A percentile compares a stretch with the other conserved stretches of the same genome.
Conservation (phyloP, 2,888 invertebrate genomes). For the Lissonota sp. region DNA sequence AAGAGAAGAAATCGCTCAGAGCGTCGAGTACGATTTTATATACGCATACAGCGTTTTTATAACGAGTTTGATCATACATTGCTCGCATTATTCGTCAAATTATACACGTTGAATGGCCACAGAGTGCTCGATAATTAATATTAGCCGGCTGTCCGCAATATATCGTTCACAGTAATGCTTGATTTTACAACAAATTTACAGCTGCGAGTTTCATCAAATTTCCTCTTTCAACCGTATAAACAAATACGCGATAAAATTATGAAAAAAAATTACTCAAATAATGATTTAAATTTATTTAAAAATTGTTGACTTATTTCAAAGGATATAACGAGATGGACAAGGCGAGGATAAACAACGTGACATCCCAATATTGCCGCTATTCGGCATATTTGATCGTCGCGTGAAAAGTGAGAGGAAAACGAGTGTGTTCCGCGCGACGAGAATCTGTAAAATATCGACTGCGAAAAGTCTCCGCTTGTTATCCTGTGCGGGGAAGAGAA, state of each 20-base stretch:
- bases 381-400: conserved; percentile 9
- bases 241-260: no score
- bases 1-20: conserved; percentile 59
- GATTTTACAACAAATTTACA: conserved; percentile 68
- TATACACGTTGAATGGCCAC: conserved; percentile 63
- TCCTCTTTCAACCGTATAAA: no score
- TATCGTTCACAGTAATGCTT: conserved; percentile 26
- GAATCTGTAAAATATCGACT: conserved; percentile 78
- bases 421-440: conserved; percentile 8
- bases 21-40: conserved; percentile 53
- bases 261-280: no score
- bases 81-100: conserved; percentile 53
- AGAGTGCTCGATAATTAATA: conserved; percentile 68
- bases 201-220: no score
- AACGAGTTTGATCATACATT: no score
- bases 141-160: conserved; percentile 55
- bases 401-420: background rate
- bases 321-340: no score
- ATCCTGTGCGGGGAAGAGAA: conserved; percentile 65
- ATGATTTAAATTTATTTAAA: no score
- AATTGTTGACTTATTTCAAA: no score
- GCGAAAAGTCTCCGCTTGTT: conserved; percentile 76
- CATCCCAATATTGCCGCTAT: conserved; percentile 30
- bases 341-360: background rate
- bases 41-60: no score